Percentiles rank a stretch among this genome's conserved stretches.
phyloP scores from a whole-genome alignment of 2,797 vertebrate genomes.

The Hemibagrus guttatus region DNA sequence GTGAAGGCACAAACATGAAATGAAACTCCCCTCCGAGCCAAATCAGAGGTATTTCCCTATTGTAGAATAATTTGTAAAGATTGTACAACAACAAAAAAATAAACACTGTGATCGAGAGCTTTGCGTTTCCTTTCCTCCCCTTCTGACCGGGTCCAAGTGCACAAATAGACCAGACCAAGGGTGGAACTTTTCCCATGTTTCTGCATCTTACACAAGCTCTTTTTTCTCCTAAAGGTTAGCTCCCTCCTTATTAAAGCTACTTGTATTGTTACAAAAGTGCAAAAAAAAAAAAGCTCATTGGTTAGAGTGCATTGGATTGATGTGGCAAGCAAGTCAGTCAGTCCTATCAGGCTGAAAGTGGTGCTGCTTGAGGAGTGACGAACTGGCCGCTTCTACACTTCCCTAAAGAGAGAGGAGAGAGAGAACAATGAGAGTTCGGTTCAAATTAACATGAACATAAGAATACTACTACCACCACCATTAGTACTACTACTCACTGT shows the following conservation, averaged over 20 bases:
- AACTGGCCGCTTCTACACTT: slow-evolving; percentile 70
- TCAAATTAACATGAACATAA: neutral
- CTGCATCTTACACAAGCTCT: neutral
- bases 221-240: slow-evolving; percentile 23
- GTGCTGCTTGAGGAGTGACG: slow-evolving; percentile 28
- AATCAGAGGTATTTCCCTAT: neutral
- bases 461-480: neutral
- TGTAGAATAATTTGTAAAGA: neutral
- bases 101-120: neutral
- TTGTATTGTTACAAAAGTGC: slow-evolving; percentile 75
- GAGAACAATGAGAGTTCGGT: neutral
- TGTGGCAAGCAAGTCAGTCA: slow-evolving; percentile 65
- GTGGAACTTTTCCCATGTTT: neutral
- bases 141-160: slow-evolving; percentile 24
- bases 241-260: slow-evolving; percentile 62
- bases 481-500: neutral
- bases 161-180: neutral
- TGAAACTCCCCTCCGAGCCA: slow-evolving; percentile 16
- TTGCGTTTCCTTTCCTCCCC: neutral
- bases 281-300: slow-evolving; percentile 60
- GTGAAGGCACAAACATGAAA: neutral
- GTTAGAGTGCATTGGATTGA: slow-evolving; percentile 67
- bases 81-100: neutral
- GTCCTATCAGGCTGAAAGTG: slow-evolving; percentile 56
- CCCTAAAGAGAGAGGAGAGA: slow-evolving; percentile 61